Conservation (phyloP, 2,888 invertebrate species). For the Phrixothrix hirtus region DNA sequence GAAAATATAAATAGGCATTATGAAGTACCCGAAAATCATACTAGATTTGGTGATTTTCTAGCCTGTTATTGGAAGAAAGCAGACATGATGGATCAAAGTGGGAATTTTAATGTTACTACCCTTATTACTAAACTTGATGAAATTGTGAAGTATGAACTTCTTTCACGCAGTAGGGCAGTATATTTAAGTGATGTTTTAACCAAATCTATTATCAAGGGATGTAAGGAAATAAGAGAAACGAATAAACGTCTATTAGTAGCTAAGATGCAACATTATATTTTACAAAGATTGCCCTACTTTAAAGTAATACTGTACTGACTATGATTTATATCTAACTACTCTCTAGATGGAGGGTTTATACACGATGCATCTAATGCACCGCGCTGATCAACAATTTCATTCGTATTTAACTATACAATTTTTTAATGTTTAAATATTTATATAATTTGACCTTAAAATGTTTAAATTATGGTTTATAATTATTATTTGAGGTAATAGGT, state of each 20-base stretch:
- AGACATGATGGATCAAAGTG: constrained; percentile 7
- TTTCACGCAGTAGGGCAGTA: constrained; percentile 7
- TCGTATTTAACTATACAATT: too few relatives aligned
- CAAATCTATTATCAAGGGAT: constrained; percentile 2
- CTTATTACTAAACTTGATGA: constrained; percentile 1
- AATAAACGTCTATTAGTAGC: background rate
- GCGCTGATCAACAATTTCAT: too few relatives aligned
- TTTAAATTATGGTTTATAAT: background rate
- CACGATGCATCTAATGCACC: too few relatives aligned
- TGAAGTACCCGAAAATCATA: constrained; percentile 6
- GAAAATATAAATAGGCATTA: constrained; percentile 12
- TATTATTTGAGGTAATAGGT: too few relatives aligned
- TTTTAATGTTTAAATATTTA: background rate
- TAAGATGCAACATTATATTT: constrained; percentile 5
- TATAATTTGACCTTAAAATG: background rate
- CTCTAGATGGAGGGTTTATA: too few relatives aligned
- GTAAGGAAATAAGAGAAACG: background rate
- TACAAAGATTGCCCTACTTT: constrained; percentile 11
- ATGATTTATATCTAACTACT: background rate
- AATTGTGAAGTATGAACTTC: constrained; percentile 7
- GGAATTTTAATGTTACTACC: constrained; percentile 3
- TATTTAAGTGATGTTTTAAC: constrained; percentile 13
- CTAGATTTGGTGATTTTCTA: constrained; percentile 6
- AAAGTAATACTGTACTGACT: background rate
- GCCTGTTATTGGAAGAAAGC: constrained; percentile 13